Percentiles rank a stretch among this genome's conserved stretches.
Evolutionary conservation across 2,888 invertebrate species (phyloP).

Genomic region (Sipha maydis): DNA sequence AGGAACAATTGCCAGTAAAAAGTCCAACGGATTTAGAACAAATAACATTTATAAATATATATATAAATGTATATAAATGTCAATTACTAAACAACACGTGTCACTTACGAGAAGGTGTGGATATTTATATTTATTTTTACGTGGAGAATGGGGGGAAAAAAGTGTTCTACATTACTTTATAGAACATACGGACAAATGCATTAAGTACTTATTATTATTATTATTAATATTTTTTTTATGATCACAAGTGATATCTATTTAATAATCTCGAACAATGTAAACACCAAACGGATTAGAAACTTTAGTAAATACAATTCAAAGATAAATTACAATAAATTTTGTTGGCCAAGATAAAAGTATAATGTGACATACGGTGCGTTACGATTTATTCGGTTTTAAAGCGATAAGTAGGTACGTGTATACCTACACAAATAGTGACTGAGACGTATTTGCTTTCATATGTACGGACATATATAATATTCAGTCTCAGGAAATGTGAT

Average conservation of each 20-base stretch:
- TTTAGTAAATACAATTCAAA: slow-evolving; percentile 55
- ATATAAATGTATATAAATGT: too few species aligned
- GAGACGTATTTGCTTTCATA: slow-evolving; percentile 42
- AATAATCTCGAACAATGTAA: slow-evolving; percentile 44
- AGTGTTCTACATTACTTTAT: background rate
- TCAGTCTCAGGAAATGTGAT: slow-evolving; percentile 24
- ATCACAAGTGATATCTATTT: slow-evolving; percentile 42
- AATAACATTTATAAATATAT: background rate
- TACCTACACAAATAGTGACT: slow-evolving; percentile 41
- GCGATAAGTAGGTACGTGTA: slow-evolving; percentile 12
- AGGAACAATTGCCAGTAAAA: background rate
- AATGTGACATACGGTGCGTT: background rate
- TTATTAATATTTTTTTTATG: slow-evolving; percentile 32
- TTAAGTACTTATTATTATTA: slow-evolving; percentile 37
- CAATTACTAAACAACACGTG: background rate
- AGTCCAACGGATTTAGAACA: slow-evolving; percentile 20
- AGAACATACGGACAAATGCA: background rate
- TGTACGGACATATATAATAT: background rate
- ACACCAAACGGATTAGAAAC: slow-evolving; percentile 51
- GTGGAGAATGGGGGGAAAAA: background rate
- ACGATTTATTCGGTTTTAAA: slow-evolving; percentile 44
- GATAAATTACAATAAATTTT: slow-evolving; percentile 58
- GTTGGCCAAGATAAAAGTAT: slow-evolving; percentile 35
- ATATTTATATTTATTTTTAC: background rate
- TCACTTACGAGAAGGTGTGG: background rate